Percentiles rank a stretch among this genome's conserved stretches.
Conservation (phyloP, 2,888 invertebrate genomes). For the Oligia strigilis region DNA sequence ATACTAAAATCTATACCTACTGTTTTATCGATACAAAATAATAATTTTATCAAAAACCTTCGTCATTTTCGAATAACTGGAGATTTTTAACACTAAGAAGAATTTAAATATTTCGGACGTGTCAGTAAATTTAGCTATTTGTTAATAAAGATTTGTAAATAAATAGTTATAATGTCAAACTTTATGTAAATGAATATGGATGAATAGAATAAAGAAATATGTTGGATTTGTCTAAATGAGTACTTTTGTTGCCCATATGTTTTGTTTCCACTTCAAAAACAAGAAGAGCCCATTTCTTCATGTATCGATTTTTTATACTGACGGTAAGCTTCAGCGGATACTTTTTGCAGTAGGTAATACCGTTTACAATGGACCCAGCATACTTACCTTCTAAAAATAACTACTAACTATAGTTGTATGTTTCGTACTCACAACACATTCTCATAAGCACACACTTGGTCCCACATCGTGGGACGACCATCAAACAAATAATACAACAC, state of each 20-base stretch:
- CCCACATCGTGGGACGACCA: constrained; percentile 57
- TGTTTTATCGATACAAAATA: constrained; percentile 46
- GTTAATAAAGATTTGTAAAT: constrained; percentile 73
- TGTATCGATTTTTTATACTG: not conserved
- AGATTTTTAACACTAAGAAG: constrained; percentile 42
- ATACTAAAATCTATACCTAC: constrained; percentile 45
- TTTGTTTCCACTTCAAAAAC: not conserved
- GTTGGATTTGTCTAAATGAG: constrained; percentile 76
- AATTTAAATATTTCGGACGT: constrained; percentile 61
- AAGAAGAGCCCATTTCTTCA: not conserved
- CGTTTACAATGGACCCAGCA: not conserved
- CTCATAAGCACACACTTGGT: constrained; percentile 22
- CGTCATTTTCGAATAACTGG: constrained; percentile 32
- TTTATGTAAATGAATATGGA: constrained; percentile 71
- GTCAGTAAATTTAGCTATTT: constrained; percentile 61
- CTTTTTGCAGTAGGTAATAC: not conserved
- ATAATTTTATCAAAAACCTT: constrained; percentile 46
- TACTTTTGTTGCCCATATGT: constrained; percentile 23
- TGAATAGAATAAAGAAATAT: constrained; percentile 78
- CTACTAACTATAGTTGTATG: no score
- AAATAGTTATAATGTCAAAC: constrained; percentile 71
- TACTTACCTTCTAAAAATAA: not conserved
- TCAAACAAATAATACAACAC: constrained; percentile 71
- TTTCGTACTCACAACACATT: constrained; percentile 24
- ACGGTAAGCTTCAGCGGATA: not conserved